A percentile compares a stretch with the other conserved stretches of the same genome.
phyloP scores from a whole-genome alignment of 2,113 vertebrate species.

The Gadus chalcogrammus region DNA sequence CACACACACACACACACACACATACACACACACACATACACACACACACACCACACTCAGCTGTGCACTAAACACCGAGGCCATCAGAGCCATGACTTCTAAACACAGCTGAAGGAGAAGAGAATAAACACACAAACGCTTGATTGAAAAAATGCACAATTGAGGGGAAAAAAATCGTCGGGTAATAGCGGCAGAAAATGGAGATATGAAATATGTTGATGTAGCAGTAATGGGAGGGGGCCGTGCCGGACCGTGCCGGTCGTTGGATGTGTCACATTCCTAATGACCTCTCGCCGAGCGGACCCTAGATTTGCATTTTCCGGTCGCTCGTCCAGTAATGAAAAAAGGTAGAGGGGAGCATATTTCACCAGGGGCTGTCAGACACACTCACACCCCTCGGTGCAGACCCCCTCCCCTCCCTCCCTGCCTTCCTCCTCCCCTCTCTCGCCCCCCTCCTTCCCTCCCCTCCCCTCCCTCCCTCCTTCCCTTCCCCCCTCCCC shows the following conservation, averaged over 20 bases:
- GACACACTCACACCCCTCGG: constrained; percentile 69
- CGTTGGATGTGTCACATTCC: constrained; percentile 64
- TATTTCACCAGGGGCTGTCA: constrained; percentile 75
- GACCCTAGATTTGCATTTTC: constrained; percentile 66
- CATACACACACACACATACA: background rate
- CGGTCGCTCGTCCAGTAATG: constrained; percentile 66
- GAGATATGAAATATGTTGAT: constrained; percentile 47
- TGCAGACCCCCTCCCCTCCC: constrained; percentile 23
- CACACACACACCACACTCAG: constrained; percentile 19
- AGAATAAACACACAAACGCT: background rate
- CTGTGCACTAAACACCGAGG: constrained; percentile 38
- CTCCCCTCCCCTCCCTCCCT: constrained; percentile 30
- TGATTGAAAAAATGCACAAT: constrained; percentile 13
- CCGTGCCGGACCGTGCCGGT: constrained; percentile 40
- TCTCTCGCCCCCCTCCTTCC: too few relatives aligned
- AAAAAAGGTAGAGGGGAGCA: constrained; percentile 66
- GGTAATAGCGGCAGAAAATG: constrained; percentile 39
- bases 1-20: too few relatives aligned
- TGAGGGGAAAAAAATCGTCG: constrained; percentile 5
- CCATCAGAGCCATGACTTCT: constrained; percentile 33
- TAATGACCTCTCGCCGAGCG: constrained; percentile 62
- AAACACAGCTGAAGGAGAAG: constrained; percentile 28
- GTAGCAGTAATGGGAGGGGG: constrained; percentile 43
- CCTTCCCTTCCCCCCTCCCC: constrained; percentile 50
- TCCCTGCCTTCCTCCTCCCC: too few relatives aligned